Evolutionary conservation across 1,140 invertebrate species (phyloP), one percentile per base, ranked within the genome.

Genomic region (Trichomalopsis sarcophagae): DNA sequence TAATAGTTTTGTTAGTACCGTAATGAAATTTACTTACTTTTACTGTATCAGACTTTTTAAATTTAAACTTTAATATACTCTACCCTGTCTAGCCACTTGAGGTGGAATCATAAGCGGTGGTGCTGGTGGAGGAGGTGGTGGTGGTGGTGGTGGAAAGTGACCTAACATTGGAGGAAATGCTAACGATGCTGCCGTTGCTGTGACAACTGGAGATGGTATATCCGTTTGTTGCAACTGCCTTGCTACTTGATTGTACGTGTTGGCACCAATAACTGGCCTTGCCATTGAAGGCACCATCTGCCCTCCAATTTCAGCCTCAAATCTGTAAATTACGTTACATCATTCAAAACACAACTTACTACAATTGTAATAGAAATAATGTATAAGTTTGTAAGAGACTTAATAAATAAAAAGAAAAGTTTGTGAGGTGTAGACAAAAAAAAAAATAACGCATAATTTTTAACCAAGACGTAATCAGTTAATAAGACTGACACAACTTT

Each of bases 241-340:
- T 86, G 96, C 95, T 13, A 96, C 95, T 89, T 95, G 94, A 88
- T 94, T 95, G 89, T 95, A 96, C 4, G 96, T 96, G 86, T 95
- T 95, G 7, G 94, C 94, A 17, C 94, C 95, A 50, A 96, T 96
- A 21, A 96, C 95, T 17, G 95, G 94, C 27, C 95, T 93, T 33
- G 88, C 90, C 7, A 94, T 93, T 77, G 94, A 92, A 33, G 93
- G 92, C 33, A 94, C 92, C 62, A 94, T 91, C 84, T 94, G 93
- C 79, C 95, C 95, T 9, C 96, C 96, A 86, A 97, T 97, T 93
- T 97, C 97, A n/a, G 97, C 96, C 90, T 97, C 97, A 91, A 98
- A 98, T 87, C 96, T 97, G 87, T 14, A 89, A 90, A 85, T 86
- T 68, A 50, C 77, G 30, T 81, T 85, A n/a, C 11, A 66, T 2